Conservation (phyloP, 2,888 invertebrate genomes). For the Tetragonula carbonaria region DNA sequence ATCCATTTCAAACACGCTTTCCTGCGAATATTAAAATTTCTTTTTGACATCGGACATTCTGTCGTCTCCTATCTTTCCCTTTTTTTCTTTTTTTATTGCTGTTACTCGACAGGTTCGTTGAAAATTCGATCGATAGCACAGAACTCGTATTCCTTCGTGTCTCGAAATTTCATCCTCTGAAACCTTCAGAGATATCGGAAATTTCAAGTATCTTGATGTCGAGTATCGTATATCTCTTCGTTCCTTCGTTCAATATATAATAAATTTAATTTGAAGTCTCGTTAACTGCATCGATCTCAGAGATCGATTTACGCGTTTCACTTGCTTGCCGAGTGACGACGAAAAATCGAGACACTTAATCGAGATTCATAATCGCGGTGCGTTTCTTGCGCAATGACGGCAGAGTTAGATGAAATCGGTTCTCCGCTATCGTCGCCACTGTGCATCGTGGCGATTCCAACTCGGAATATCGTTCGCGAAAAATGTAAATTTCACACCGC, state of each 20-base stretch:
- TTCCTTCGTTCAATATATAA: too few relatives aligned
- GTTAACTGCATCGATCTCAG: too few relatives aligned
- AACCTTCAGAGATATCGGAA: too few relatives aligned
- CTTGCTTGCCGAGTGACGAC: neutral
- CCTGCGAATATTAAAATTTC: neutral
- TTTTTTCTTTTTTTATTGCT: neutral
- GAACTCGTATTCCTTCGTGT: too few relatives aligned
- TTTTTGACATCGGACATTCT: neutral
- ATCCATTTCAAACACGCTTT: too few relatives aligned
- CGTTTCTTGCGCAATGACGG: slow-evolving; percentile 40
- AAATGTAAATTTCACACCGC: slow-evolving; percentile 30
- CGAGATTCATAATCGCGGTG: slow-evolving; percentile 4
- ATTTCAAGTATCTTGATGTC: too few relatives aligned
- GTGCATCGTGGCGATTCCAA: slow-evolving; percentile 37
- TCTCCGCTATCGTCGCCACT: slow-evolving; percentile 51
- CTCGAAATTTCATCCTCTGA: too few relatives aligned
- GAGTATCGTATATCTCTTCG: too few relatives aligned
- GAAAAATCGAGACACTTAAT: neutral
- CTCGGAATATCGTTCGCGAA: slow-evolving; percentile 8
- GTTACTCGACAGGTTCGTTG: neutral
- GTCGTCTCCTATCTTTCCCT: too few relatives aligned
- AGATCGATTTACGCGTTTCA: neutral
- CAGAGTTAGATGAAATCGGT: slow-evolving; percentile 68
- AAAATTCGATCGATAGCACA: too few relatives aligned
- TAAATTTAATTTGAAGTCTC: too few relatives aligned